phyloP scores from a whole-genome alignment of 2,888 invertebrate genomes.

The Leucozona laternaria region DNA sequence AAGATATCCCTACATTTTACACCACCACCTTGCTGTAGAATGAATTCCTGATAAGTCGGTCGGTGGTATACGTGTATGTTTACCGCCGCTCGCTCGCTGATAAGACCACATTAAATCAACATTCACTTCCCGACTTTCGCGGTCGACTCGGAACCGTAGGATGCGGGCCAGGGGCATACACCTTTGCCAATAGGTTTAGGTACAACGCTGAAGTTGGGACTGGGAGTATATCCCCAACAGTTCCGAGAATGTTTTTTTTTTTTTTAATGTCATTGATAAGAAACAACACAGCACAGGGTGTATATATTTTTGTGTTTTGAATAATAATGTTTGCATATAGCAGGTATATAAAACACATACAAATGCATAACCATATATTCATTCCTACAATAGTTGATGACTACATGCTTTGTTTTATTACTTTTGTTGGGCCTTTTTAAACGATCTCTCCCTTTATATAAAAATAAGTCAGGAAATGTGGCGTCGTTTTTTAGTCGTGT shows the following conservation, averaged over 20 bases:
- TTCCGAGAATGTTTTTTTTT: slow-evolving; percentile 48
- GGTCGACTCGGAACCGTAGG: slow-evolving; percentile 33
- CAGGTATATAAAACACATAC: slow-evolving; percentile 13
- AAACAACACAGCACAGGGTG: slow-evolving; percentile 25
- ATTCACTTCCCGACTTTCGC: slow-evolving; percentile 57
- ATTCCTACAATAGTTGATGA: slow-evolving; percentile 3
- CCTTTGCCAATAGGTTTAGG: slow-evolving; percentile 44
- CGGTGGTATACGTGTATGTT: slow-evolving; percentile 39
- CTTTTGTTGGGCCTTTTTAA: slow-evolving; percentile 1
- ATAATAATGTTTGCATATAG: slow-evolving; percentile 49
- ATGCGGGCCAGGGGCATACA: slow-evolving; percentile 68
- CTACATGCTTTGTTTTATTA: slow-evolving; percentile 34
- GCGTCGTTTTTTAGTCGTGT: slow-evolving; percentile 7
- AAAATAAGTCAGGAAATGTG: slow-evolving; percentile 15
- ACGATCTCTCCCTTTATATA: slow-evolving; percentile 2
- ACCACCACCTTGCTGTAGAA: slow-evolving; percentile 58
- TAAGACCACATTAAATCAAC: slow-evolving; percentile 68
- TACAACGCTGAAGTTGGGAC: slow-evolving; percentile 15
- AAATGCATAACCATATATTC: slow-evolving; percentile 8
- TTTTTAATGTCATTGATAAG: slow-evolving; percentile 57
- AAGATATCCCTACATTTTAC: slow-evolving; percentile 52
- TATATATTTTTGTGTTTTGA: slow-evolving; percentile 46
- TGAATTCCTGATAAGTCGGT: slow-evolving; percentile 45
- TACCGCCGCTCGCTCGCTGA: slow-evolving; percentile 50
- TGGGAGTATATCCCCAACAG: slow-evolving; percentile 21